phyloP scores from a whole-genome alignment of 2,113 vertebrate species.

The Anseranas semipalmata region DNA sequence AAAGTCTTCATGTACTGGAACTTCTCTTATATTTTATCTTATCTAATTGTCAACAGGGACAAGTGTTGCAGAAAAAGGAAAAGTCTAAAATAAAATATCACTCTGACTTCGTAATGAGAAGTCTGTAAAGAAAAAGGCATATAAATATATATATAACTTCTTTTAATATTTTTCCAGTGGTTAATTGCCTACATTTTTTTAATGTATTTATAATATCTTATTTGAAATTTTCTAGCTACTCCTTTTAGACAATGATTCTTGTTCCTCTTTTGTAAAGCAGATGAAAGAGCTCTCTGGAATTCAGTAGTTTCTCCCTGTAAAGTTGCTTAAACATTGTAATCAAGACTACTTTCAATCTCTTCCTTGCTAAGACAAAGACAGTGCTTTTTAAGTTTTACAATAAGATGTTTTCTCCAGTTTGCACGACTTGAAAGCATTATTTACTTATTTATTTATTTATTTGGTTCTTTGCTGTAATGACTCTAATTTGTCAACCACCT shows the following conservation, averaged over 20 bases:
- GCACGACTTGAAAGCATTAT: not conserved
- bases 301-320: not conserved
- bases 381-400: not conserved
- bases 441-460: not conserved
- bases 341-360: not conserved
- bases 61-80: not conserved
- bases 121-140: not conserved
- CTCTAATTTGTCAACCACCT: not conserved
- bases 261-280: not conserved
- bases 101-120: not conserved
- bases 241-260: not conserved
- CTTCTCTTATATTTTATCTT: not conserved
- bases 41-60: not conserved
- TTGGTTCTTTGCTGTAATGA: not conserved
- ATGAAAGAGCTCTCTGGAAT: not conserved
- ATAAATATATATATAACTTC: not conserved
- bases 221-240: not conserved
- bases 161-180: not conserved
- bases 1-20: not conserved
- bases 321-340: not conserved
- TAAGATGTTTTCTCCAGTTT: not conserved
- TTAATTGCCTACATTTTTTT: not conserved
- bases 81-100: not conserved
- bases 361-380: not conserved
- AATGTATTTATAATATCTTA: fast-evolving